Conservation (phyloP, 2,888 invertebrate genomes). For the Euplexia lucipara region DNA sequence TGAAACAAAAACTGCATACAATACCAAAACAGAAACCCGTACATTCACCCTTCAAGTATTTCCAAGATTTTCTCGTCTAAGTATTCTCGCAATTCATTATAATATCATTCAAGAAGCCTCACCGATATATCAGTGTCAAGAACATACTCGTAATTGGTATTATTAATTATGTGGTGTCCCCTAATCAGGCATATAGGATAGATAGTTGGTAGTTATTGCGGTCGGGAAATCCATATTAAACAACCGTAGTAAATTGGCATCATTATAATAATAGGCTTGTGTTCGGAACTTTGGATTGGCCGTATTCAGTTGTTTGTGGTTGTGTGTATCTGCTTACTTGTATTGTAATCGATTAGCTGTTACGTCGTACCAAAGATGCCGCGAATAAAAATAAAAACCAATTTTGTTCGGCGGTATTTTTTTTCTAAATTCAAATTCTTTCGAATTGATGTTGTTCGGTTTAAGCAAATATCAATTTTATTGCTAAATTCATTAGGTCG, state of each 20-base stretch:
- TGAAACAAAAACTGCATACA: background rate
- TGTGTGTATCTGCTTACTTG: background rate
- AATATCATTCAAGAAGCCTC: conserved; percentile 6
- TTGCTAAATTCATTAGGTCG: too few relatives aligned
- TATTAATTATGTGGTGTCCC: conserved; percentile 23
- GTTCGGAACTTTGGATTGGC: background rate
- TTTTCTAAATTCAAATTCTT: too few relatives aligned
- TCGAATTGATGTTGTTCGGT: too few relatives aligned
- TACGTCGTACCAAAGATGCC: too few relatives aligned
- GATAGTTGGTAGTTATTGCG: conserved; percentile 13
- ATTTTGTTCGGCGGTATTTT: too few relatives aligned
- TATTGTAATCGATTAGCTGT: too few relatives aligned
- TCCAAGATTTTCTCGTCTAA: background rate
- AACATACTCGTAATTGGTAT: conserved; percentile 26
- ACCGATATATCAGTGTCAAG: conserved; percentile 39
- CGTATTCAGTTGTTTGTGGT: background rate
- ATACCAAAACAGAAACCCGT: background rate
- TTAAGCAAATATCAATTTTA: too few relatives aligned
- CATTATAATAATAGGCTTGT: conserved; percentile 5
- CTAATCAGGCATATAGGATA: background rate
- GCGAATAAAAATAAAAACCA: too few relatives aligned
- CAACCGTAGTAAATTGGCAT: conserved; percentile 16
- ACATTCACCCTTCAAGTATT: background rate
- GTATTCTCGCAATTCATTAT: conserved; percentile 1
- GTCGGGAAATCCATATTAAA: conserved; percentile 31